Evolutionary conservation across 2,113 vertebrate species (phyloP).

Genomic region (Campylomormyrus tamandua): DNA sequence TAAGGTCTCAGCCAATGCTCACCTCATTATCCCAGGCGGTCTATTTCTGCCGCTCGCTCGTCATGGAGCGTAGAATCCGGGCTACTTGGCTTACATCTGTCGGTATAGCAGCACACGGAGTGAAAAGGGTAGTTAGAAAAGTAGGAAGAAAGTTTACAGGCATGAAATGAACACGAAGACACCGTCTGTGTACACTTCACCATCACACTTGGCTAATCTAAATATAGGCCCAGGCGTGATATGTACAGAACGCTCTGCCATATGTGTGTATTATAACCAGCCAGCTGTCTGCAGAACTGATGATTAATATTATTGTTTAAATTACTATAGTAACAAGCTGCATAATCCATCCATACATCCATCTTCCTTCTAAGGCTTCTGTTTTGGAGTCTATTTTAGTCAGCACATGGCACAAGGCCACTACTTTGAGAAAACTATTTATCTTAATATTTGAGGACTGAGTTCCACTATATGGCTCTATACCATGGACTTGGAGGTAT

Average conservation of each 20-base stretch:
- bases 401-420: background rate
- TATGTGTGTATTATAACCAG: background rate
- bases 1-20: constrained; percentile 17
- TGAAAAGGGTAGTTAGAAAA: background rate
- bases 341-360: background rate
- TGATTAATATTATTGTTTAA: background rate
- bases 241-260: background rate
- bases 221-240: background rate
- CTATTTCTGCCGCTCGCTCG: constrained; percentile 15
- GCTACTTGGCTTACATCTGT: constrained; percentile 9
- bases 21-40: constrained; percentile 8
- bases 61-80: background rate
- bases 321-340: background rate
- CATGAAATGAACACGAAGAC: background rate
- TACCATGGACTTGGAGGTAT: background rate
- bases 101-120: background rate
- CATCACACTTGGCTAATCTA: background rate
- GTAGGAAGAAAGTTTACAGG: background rate
- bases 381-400: background rate
- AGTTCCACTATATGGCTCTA: background rate
- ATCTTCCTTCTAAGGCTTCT: background rate
- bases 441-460: background rate
- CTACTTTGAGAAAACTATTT: background rate
- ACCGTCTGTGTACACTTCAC: background rate
- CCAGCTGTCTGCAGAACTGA: background rate